These are phyloP conservation scores for Archips crataeganus DNA, from an alignment of 2,888 invertebrate genomes.

Conservation along the genomic window DNA sequence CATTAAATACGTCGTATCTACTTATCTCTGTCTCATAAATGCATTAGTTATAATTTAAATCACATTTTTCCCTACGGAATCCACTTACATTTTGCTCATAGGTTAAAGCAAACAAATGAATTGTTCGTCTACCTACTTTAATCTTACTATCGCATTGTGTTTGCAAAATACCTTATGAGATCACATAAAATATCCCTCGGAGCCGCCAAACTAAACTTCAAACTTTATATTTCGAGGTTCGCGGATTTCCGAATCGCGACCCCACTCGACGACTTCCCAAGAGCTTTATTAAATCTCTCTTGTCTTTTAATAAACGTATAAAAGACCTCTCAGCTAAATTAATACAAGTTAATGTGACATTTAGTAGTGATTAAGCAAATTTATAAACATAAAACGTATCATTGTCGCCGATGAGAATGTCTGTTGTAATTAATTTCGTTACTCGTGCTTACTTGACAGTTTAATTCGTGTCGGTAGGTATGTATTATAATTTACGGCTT, in stretches of 20 bases:
- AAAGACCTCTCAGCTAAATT: conserved; percentile 15
- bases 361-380: conserved; percentile 31
- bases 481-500: conserved; percentile 13
- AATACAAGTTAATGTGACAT: conserved; percentile 27
- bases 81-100: not conserved
- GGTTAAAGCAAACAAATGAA: not conserved
- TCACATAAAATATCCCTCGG: conserved; percentile 19
- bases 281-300: conserved; percentile 43
- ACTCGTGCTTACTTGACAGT: conserved; percentile 25
- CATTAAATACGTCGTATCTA: too few relatives aligned
- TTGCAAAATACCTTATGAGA: conserved; percentile 44
- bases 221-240: conserved; percentile 23
- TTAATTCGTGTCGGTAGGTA: conserved; percentile 15
- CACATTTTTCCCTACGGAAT: not conserved
- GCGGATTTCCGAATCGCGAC: not conserved
- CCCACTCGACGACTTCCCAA: conserved; percentile 17
- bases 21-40: too few relatives aligned
- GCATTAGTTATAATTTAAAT: not conserved
- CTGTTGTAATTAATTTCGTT: conserved; percentile 31
- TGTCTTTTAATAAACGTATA: conserved; percentile 36
- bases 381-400: conserved; percentile 26
- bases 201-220: conserved; percentile 23
- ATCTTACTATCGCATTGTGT: conserved; percentile 44
- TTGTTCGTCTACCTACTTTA: not conserved
- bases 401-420: conserved; percentile 24